Evolutionary conservation across 1,140 invertebrate genomes (phyloP).

Genomic region (Druon quercuslanigerum): DNA sequence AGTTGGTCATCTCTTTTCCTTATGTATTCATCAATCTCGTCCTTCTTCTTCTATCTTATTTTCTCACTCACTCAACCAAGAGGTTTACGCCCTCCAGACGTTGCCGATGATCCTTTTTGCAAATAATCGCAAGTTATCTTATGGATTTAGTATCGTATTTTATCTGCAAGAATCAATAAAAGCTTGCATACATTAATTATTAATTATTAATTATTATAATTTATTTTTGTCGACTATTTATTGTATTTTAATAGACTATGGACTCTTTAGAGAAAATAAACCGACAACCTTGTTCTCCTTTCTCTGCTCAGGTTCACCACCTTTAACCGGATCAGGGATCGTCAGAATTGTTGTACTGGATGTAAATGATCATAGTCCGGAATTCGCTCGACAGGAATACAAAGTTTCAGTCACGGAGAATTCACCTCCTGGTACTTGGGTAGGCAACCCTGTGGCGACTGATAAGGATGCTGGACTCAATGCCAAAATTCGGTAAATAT

Average conservation of each 20-base stretch:
- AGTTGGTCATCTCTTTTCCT: constrained; percentile 11
- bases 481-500: constrained; percentile 83
- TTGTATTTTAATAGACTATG: not conserved
- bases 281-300: constrained; percentile 31
- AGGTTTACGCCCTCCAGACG: not conserved
- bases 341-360: constrained; percentile 93
- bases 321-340: constrained; percentile 90
- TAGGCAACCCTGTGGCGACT: constrained; percentile 83
- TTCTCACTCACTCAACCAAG: constrained; percentile 22
- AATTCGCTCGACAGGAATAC: constrained; percentile 88
- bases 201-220: not conserved
- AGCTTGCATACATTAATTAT: constrained; percentile 8
- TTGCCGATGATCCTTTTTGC: constrained; percentile 2
- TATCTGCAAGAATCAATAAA: constrained; percentile 9
- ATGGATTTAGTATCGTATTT: not conserved
- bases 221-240: not conserved
- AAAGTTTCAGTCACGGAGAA: constrained; percentile 87
- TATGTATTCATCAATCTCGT: constrained; percentile 29
- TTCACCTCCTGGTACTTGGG: constrained; percentile 81
- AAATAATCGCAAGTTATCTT: not conserved
- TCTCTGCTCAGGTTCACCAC: constrained; percentile 85
- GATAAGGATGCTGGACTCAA: constrained; percentile 91
- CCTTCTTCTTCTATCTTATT: not conserved
- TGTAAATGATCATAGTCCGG: constrained; percentile 94
- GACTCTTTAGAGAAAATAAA: no score